Evolutionary conservation across 2,888 invertebrate genomes (phyloP).

Genomic region (Erebia aethiops): DNA sequence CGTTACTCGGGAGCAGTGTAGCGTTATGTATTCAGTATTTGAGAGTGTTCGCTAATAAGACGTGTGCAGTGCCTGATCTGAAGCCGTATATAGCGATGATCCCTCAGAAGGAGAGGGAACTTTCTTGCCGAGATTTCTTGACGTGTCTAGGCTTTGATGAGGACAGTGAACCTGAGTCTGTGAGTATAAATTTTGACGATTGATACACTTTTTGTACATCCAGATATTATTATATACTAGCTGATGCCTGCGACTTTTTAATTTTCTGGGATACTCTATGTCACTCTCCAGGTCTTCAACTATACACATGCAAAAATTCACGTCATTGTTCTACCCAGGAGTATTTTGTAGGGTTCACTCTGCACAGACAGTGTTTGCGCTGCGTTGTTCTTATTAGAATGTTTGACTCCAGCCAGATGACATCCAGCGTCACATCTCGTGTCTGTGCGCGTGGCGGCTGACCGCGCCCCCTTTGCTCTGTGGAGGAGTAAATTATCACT

Average conservation of each 20-base stretch:
- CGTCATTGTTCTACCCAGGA: too few relatives aligned
- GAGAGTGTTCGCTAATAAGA: slow-evolving; percentile 91
- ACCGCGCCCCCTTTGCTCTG: too few relatives aligned
- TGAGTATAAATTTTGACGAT: too few relatives aligned
- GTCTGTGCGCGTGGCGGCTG: slow-evolving; percentile 88
- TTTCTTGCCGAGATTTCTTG: slow-evolving; percentile 83
- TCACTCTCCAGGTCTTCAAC: too few relatives aligned
- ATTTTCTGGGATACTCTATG: too few relatives aligned
- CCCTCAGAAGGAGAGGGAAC: slow-evolving; percentile 84
- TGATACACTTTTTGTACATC: too few relatives aligned
- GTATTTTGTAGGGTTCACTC: too few relatives aligned
- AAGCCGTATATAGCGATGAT: slow-evolving; percentile 88
- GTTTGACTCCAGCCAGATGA: slow-evolving; percentile 82
- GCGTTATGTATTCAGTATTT: slow-evolving; percentile 91
- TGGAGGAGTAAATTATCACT: too few relatives aligned
- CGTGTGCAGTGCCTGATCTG: slow-evolving; percentile 93
- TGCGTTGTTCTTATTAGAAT: slow-evolving; percentile 50
- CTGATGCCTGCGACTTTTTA: too few relatives aligned
- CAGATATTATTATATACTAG: too few relatives aligned
- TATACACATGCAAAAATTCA: too few relatives aligned
- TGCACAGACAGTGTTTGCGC: slow-evolving; percentile 84
- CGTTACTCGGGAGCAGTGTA: slow-evolving; percentile 84
- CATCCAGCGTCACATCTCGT: slow-evolving; percentile 92
- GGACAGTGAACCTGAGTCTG: slow-evolving; percentile 84
- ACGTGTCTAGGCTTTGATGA: slow-evolving; percentile 86